Percentiles rank a stretch among this genome's conserved stretches.
Conservation (phyloP, 2,888 invertebrate species). For the Agrotis segetum region DNA sequence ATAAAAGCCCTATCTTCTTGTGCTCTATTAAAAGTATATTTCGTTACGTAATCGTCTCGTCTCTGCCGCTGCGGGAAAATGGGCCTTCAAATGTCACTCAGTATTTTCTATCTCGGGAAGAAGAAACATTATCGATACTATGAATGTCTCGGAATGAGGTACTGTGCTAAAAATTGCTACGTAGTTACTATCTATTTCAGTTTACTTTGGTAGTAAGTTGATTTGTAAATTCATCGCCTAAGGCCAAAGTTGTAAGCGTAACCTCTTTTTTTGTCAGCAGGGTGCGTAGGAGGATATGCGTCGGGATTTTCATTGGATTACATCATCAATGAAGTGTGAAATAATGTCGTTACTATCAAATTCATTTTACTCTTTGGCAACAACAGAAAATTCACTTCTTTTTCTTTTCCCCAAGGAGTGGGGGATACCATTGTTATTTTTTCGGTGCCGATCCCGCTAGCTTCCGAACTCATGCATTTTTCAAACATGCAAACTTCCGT, state of each 20-base stretch:
- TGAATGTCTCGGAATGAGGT: constrained; percentile 15
- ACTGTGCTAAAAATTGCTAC: constrained; percentile 14
- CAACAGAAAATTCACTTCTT: constrained; percentile 25
- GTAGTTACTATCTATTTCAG: not conserved
- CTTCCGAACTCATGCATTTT: constrained; percentile 19
- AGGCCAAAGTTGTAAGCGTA: constrained; percentile 33
- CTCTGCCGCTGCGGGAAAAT: constrained; percentile 34
- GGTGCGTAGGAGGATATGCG: constrained; percentile 29
- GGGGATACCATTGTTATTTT: constrained; percentile 9
- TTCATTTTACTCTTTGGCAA: constrained; percentile 23
- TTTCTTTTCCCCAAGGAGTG: not conserved
- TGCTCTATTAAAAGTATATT: constrained; percentile 35
- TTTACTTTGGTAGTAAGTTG: not conserved
- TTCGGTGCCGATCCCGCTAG: not conserved
- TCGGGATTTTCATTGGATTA: constrained; percentile 25
- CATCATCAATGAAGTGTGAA: constrained; percentile 25
- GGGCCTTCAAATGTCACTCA: constrained; percentile 56
- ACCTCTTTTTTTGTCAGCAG: constrained; percentile 13
- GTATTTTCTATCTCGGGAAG: constrained; percentile 31
- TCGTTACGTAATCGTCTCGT: constrained; percentile 40
- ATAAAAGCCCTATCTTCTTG: not conserved
- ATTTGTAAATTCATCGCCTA: constrained; percentile 37
- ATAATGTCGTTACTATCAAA: constrained; percentile 34
- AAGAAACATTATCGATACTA: constrained; percentile 27
- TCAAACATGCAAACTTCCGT: not conserved